Evolutionary conservation across 1,140 invertebrate species (phyloP), one percentile per base, ranked within the genome.

Genomic region (Panonychus citri): DNA sequence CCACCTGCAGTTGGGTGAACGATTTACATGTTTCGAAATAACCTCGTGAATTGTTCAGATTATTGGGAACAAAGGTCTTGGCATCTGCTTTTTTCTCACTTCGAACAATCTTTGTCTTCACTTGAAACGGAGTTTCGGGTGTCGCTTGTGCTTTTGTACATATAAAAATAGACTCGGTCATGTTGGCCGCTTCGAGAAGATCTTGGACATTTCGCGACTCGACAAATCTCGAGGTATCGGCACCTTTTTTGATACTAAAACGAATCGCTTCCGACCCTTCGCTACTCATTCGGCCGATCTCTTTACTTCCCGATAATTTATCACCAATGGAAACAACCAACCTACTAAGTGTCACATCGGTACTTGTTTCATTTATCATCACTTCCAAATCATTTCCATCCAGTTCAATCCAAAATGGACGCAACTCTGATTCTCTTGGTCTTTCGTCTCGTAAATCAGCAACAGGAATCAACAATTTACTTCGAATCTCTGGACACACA

Each of bases 81-180:
- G 60, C 61, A 26, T 46, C 48, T 13, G 56, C 50, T n/a, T 48
- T 13, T 43, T 54, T 26, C 26, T 58, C 28, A n/a, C 39, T 27
- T 30, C 40, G 40, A 42, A 55, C 39, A 3, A 61, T 40, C 46
- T 59, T 59, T 15, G 54, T 42, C 24, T 56, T 58, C 10, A 52
- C 40, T 46, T 56, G 54, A 53, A 62, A 61, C 7, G 59, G 59
- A 25, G 12, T 54, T 7, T 48, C 13, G 17, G 5, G 25, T 54
- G 26, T 13, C 12, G 43, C 15, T 21, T 37, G 25, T 17, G 42
- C 28, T n/a, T 40, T 24, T 12, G 24, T 21, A n/a, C 52, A 25
- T 19, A 59, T 53, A 21, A 59, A 60, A 30, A 61, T 61, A 21
- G 58, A 61, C 12, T 61, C 59, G 1, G 55, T 13, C 59, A 61